Conservation (phyloP, 2,797 vertebrate species). For the Echiichthys vipera region DNA sequence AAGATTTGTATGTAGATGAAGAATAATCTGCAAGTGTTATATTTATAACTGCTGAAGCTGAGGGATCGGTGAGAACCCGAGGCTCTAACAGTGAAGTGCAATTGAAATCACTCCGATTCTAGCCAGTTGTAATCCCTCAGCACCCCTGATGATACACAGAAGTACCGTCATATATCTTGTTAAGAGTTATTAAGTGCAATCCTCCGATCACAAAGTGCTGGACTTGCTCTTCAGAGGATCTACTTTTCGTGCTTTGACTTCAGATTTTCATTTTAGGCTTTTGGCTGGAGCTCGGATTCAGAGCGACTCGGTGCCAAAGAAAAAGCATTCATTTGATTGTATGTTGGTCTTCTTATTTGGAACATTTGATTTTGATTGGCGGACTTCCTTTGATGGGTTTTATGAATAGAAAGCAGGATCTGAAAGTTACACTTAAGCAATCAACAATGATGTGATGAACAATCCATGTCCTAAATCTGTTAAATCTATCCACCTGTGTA, state of each 20-base stretch:
- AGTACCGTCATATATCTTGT: background rate
- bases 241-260: conserved; percentile 2
- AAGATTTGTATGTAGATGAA: conserved; percentile 6
- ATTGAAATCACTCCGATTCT: conserved; percentile 11
- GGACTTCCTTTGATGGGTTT: background rate
- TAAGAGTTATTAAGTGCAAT: conserved; percentile 16
- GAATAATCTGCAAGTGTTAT: conserved; percentile 33
- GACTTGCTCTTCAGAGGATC: conserved; percentile 12
- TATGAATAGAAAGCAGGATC: background rate
- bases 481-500: background rate
- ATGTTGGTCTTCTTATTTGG: conserved; percentile 12
- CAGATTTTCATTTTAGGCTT: conserved; percentile 8
- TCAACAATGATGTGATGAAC: no score
- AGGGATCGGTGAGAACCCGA: conserved; percentile 1
- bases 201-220: conserved; percentile 25
- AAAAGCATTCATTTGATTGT: conserved; percentile 26
- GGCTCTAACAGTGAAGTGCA: conserved; percentile 46
- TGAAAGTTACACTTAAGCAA: conserved; percentile 6
- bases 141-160: conserved; percentile 4
- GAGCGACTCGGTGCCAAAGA: conserved; percentile 49
- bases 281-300: conserved; percentile 17
- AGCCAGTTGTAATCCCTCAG: conserved; percentile 1
- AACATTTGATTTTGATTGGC: conserved; percentile 13
- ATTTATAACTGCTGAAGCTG: conserved; percentile 35
- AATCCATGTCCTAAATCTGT: no score